These are phyloP conservation scores for Imbricaverruca yamaguchii DNA, from an alignment of 2,888 invertebrate genomes.

Conservation along the genomic window DNA sequence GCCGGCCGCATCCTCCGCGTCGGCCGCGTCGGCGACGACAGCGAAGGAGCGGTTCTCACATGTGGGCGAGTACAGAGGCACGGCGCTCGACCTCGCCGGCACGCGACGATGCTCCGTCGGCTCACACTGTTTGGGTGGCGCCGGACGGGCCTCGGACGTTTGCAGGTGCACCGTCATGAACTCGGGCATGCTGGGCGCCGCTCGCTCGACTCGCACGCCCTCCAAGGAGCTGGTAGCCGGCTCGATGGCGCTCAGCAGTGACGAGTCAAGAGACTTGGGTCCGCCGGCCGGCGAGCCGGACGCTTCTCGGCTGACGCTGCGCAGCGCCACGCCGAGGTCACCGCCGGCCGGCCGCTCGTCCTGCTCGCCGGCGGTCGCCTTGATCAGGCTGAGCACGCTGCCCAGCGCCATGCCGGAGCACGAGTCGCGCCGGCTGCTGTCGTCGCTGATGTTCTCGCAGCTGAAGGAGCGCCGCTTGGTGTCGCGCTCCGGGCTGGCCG, in stretches of 20 bases:
- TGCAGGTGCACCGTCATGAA: not conserved
- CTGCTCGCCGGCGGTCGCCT: not conserved
- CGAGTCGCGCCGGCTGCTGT: not conserved
- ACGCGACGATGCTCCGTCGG: not conserved
- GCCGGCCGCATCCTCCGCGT: constrained; percentile 50
- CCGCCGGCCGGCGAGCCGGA: not conserved
- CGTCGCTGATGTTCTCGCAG: constrained; percentile 9
- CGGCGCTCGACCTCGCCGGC: too few relatives aligned
- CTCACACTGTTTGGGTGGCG: not conserved
- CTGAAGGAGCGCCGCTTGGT: constrained; percentile 5
- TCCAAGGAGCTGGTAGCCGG: not conserved
- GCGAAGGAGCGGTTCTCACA: constrained; percentile 50
- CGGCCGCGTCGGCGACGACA: constrained; percentile 60
- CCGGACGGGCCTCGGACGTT: not conserved
- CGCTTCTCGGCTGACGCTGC: not conserved
- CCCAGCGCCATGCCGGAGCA: constrained; percentile 8
- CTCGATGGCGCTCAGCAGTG: not conserved
- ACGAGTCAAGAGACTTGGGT: constrained; percentile 11
- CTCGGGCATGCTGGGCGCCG: not conserved
- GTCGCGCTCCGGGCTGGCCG: not conserved
- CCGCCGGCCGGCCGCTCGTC: not conserved
- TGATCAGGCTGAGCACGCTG: not conserved
- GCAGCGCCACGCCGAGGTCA: not conserved
- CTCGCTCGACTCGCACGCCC: not conserved
- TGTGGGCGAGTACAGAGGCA: not conserved